Percentiles rank a stretch among this genome's conserved stretches.
phyloP scores from a whole-genome alignment of 1,140 invertebrate genomes.

The Drosophila busckii region DNA sequence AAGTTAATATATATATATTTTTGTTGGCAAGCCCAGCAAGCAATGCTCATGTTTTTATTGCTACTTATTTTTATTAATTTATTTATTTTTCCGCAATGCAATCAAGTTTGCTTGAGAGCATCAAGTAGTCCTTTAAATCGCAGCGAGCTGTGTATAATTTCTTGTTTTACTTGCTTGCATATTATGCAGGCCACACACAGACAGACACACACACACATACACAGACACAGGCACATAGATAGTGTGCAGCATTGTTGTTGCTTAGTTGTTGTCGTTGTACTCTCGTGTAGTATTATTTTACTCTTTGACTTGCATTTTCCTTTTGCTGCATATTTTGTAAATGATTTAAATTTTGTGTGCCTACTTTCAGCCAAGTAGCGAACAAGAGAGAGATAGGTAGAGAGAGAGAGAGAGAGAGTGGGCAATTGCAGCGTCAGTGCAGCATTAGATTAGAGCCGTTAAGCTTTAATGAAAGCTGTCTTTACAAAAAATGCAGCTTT shows the following conservation, averaged over 20 bases:
- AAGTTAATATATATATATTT: no score
- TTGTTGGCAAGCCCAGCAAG: no score
- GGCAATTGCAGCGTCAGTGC: no score
- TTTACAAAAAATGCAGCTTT: no score
- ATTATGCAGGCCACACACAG: slow-evolving; percentile 10
- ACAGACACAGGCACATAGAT: neutral
- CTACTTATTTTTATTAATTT: no score
- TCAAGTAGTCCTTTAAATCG: neutral
- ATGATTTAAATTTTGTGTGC: slow-evolving; percentile 59
- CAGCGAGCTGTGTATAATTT: neutral
- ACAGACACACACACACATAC: slow-evolving; percentile 3
- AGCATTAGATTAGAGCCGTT: no score
- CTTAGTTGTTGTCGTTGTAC: slow-evolving; percentile 35
- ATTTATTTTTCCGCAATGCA: no score
- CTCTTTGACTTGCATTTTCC: slow-evolving; percentile 58
- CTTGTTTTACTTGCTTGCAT: slow-evolving; percentile 5
- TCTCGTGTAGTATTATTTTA: slow-evolving; percentile 49
- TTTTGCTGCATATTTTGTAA: slow-evolving; percentile 58
- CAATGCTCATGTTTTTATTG: no score
- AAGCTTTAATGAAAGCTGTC: no score
- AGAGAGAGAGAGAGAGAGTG: neutral
- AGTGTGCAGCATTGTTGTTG: slow-evolving; percentile 7
- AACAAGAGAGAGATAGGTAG: neutral
- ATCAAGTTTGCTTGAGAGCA: neutral
- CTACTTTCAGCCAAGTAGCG: slow-evolving; percentile 17